A percentile compares a stretch with the other conserved stretches of the same genome.
These are phyloP conservation scores for Chionodraco myersi DNA, from an alignment of 2,113 vertebrate genomes.

Conservation along the genomic window DNA sequence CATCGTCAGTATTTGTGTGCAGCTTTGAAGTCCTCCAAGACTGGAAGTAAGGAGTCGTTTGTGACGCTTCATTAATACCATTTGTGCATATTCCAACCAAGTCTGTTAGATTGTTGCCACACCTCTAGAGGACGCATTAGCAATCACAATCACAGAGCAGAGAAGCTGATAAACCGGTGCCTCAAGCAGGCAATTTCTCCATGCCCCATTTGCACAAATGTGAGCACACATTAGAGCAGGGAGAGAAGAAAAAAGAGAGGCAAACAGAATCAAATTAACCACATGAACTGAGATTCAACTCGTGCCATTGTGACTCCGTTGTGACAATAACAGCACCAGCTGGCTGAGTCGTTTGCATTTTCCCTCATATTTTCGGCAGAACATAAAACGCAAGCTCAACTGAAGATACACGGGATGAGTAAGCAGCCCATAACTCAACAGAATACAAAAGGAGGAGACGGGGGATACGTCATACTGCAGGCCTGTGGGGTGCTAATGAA, in stretches of 20 bases:
- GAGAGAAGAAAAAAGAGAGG: constrained; percentile 23
- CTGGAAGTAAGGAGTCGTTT: constrained; percentile 25
- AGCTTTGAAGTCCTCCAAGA: background rate
- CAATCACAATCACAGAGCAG: constrained; percentile 51
- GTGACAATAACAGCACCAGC: constrained; percentile 55
- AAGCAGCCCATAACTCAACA: constrained; percentile 49
- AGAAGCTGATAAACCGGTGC: constrained; percentile 51
- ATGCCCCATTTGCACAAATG: constrained; percentile 48
- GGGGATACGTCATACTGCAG: constrained; percentile 32
- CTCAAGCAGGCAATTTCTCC: constrained; percentile 44
- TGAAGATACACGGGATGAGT: constrained; percentile 55
- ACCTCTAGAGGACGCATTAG: constrained; percentile 55
- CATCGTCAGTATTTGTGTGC: background rate
- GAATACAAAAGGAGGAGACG: constrained; percentile 42
- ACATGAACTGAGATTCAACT: constrained; percentile 58
- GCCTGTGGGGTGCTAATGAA: constrained; percentile 35
- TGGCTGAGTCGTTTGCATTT: constrained; percentile 52
- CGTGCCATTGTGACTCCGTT: constrained; percentile 39
- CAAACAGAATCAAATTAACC: constrained; percentile 48
- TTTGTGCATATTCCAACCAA: constrained; percentile 33
- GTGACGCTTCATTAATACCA: constrained; percentile 44
- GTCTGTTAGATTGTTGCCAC: constrained; percentile 28
- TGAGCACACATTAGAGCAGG: constrained; percentile 38
- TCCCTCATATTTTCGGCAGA: constrained; percentile 44
- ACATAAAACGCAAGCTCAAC: constrained; percentile 48